These are phyloP conservation scores for Cathartes aura DNA, from an alignment of 2,113 vertebrate genomes.

Conservation along the genomic window DNA sequence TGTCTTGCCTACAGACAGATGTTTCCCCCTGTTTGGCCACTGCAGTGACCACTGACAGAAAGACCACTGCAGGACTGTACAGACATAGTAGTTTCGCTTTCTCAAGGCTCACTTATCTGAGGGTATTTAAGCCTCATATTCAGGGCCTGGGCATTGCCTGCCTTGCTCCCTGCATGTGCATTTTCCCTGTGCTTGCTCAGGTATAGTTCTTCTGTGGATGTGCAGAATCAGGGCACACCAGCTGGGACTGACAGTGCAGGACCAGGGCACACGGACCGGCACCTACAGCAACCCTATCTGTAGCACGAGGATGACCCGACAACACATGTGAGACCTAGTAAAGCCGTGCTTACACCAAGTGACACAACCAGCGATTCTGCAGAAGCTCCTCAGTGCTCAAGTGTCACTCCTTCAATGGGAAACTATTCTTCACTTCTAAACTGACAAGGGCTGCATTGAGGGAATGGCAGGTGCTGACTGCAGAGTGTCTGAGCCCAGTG, in stretches of 20 bases:
- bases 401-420: not conserved
- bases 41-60: not conserved
- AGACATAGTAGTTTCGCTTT: not conserved
- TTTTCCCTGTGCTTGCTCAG: not conserved
- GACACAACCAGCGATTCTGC: not conserved
- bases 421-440: not conserved
- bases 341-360: not conserved
- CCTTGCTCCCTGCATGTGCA: not conserved
- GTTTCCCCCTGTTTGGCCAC: not conserved
- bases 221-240: not conserved
- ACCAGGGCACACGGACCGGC: accelerated
- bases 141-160: accelerated
- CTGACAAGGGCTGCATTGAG: not conserved
- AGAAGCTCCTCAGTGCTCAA: not conserved
- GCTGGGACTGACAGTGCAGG: not conserved
- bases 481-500: not conserved
- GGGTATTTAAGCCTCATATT: not conserved
- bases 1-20: not conserved
- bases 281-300: not conserved
- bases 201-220: not conserved
- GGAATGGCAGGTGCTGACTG: not conserved
- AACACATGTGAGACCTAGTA: not conserved
- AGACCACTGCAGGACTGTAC: not conserved
- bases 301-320: not conserved
- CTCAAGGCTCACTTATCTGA: not conserved